phyloP scores from a whole-genome alignment of 1,140 invertebrate species.

The Drosophila obscura region DNA sequence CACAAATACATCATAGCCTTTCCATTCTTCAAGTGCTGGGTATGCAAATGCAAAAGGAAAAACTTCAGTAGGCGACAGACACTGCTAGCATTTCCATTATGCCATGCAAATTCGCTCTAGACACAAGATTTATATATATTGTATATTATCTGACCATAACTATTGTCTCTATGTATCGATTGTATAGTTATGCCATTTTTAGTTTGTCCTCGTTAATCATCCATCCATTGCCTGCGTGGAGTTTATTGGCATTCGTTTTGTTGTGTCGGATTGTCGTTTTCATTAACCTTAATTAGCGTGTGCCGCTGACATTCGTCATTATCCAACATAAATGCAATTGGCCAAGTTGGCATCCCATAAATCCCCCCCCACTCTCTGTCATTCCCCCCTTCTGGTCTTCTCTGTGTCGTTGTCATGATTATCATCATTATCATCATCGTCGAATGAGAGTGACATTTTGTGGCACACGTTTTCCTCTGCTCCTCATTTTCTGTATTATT shows the following conservation, averaged over 20 bases:
- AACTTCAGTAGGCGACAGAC: slow-evolving; percentile 14
- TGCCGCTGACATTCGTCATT: slow-evolving; percentile 62
- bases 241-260: slow-evolving; percentile 47
- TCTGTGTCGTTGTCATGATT: slow-evolving; percentile 4
- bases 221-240: slow-evolving; percentile 30
- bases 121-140: slow-evolving; percentile 6
- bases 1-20: too few relatives aligned
- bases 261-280: slow-evolving; percentile 58
- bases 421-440: slow-evolving; percentile 18
- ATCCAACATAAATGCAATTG: slow-evolving; percentile 37
- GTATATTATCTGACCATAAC: background rate
- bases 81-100: background rate
- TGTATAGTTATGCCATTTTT: slow-evolving; percentile 10
- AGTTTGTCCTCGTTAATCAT: slow-evolving; percentile 63
- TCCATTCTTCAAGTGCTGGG: too few relatives aligned
- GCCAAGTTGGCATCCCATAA: slow-evolving; percentile 10
- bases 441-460: slow-evolving; percentile 74
- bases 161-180: background rate
- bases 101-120: background rate
- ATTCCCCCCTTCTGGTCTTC: background rate
- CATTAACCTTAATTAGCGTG: slow-evolving; percentile 77
- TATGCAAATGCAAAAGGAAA: background rate
- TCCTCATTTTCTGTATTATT: slow-evolving; percentile 19
- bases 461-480: slow-evolving; percentile 61
- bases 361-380: background rate